Base-by-base conservation (phyloP, 2,113 vertebrate genomes). In the Phrynosoma platyrhinos region DNA sequence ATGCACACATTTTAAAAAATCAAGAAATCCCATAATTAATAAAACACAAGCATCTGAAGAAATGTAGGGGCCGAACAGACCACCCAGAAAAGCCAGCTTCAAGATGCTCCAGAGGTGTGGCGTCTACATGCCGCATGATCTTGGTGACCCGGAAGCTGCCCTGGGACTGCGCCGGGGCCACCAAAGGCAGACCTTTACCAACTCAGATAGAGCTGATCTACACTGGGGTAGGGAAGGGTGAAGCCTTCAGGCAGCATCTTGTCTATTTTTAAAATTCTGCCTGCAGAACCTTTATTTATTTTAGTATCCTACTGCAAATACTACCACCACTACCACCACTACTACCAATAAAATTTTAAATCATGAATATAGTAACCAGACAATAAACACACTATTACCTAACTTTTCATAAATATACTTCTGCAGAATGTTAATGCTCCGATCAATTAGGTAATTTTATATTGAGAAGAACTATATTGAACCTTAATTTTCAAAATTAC, bases 401-500 rank as follows among this genome's bases (percentile, higher is more conserved):
- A 36, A 14, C 47, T 36, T 74, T 9, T n/a, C 27, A n/a, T n/a
- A 81, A 62, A 58, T 58, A 20, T 2, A 36, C 12, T 32, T 72
- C 32, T n/a, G 21, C 21, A 21, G 12, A 72, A 55, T 64, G 42
- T 87, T n/a, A 20, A 30, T 40, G 4, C 55, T 7, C n/a, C n/a
- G 25, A 81, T 40, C 14, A 72, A 71, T 32, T 3, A 42, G 62
- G 27, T 23, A n/a, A 72, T 84, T 84, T 25, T 74, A 74, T 32
- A 68, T 1, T 30, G 27, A 6, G 12, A n/a, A 52, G 20, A 14
- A 27, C 20, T 32, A 79, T 52, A 21, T 16, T 32, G 21, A 68
- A 79, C 30, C 27, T 20, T 86, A 81, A 74, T 81, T 62, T 85
- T 53, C 52, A 80, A 27, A 80, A 18, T 12, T 86, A 79, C 23